Conservation (phyloP, 2,113 vertebrate species). For the Ptyas mucosa region DNA sequence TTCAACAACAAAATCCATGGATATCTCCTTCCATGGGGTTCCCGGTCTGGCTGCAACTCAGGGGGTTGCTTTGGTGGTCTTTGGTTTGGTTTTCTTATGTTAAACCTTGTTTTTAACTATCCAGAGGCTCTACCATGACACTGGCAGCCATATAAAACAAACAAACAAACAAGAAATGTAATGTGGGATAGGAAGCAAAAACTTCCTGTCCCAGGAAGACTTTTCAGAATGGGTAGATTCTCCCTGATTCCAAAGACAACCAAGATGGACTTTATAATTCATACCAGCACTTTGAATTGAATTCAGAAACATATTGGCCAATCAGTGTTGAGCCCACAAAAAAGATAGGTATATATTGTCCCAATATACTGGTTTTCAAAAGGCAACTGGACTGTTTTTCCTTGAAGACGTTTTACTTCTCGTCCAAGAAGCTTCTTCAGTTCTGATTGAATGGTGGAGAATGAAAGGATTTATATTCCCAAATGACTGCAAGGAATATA, state of each 20-base stretch:
- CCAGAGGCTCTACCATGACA: background rate
- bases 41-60: too few species aligned
- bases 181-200: background rate
- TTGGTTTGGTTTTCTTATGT: background rate
- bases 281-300: background rate
- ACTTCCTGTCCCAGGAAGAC: background rate
- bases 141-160: background rate
- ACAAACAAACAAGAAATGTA: background rate
- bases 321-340: background rate
- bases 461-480: background rate
- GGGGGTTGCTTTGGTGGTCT: too few species aligned
- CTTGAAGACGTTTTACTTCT: background rate
- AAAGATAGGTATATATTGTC: background rate
- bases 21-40: too few species aligned
- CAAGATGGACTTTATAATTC: background rate
- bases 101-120: background rate
- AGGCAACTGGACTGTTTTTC: background rate
- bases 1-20: too few species aligned
- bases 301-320: background rate
- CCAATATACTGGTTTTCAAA: background rate
- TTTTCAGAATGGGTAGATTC: background rate
- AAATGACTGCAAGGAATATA: background rate
- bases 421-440: background rate
- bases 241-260: background rate
- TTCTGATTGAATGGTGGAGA: background rate